A percentile compares a stretch with the other conserved stretches of the same genome.
These are phyloP conservation scores for Protosalanx chinensis DNA, from an alignment of 2,797 vertebrate genomes.

Conservation along the genomic window DNA sequence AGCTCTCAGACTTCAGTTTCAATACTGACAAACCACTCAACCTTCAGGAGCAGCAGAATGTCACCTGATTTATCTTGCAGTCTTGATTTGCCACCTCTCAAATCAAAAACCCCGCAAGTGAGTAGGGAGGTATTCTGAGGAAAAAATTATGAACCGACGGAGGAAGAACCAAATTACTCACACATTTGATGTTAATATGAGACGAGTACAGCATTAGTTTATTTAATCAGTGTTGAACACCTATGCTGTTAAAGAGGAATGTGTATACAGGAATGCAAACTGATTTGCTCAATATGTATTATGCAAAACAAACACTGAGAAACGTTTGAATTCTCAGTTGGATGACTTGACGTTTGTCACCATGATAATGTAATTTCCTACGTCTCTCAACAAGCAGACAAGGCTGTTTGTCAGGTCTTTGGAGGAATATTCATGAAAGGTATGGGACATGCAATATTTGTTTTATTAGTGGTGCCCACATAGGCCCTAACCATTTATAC, in stretches of 20 bases:
- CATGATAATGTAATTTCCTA: too few relatives aligned
- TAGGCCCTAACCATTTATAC: too few relatives aligned
- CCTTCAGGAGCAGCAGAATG: conserved; percentile 71
- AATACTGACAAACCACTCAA: conserved; percentile 71
- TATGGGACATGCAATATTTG: not conserved
- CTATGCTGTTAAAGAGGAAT: conserved; percentile 28
- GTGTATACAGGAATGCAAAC: conserved; percentile 19
- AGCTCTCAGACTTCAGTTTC: conserved; percentile 32
- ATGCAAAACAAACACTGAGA: not conserved
- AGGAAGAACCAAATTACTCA: conserved; percentile 38
- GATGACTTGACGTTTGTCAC: too few relatives aligned
- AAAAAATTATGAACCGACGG: conserved; percentile 38
- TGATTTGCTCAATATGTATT: not conserved
- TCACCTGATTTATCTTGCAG: conserved; percentile 67
- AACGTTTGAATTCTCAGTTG: not conserved
- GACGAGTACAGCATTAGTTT: conserved; percentile 24
- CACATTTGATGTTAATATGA: conserved; percentile 32
- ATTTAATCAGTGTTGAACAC: conserved; percentile 20
- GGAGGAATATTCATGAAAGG: too few relatives aligned
- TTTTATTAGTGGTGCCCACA: not conserved
- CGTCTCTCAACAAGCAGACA: too few relatives aligned
- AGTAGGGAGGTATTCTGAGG: conserved; percentile 42
- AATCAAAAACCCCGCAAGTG: conserved; percentile 48
- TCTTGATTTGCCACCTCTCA: conserved; percentile 57
- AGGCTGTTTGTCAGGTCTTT: too few relatives aligned